These are phyloP conservation scores for Melanotaenia nigrans DNA, from an alignment of 2,797 vertebrate genomes.

Conservation along the genomic window DNA sequence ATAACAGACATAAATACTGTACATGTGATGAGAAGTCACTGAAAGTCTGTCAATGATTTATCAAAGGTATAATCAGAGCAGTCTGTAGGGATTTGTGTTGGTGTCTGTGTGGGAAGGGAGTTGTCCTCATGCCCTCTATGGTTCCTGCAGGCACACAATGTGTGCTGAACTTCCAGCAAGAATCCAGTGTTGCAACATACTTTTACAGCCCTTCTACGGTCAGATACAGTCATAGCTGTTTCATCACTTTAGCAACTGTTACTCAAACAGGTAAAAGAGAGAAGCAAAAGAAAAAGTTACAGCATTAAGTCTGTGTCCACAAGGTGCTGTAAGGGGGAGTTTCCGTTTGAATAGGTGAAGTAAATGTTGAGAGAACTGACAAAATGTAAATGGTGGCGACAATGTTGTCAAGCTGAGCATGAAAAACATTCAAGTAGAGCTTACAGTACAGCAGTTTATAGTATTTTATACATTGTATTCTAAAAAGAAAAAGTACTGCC, in stretches of 20 bases:
- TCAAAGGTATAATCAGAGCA: background rate
- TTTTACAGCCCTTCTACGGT: constrained; percentile 30
- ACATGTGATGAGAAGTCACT: constrained; percentile 35
- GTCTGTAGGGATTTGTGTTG: background rate
- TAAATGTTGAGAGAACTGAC: background rate
- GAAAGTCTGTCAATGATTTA: constrained; percentile 48
- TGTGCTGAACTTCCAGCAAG: constrained; percentile 34
- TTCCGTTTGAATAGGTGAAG: constrained; percentile 8
- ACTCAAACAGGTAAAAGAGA: constrained; percentile 10
- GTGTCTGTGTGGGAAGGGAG: background rate
- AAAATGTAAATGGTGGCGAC: background rate
- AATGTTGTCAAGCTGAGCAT: background rate
- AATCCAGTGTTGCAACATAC: constrained; percentile 65
- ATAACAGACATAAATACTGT: constrained; percentile 51
- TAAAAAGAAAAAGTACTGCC: constrained; percentile 3
- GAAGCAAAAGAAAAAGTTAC: constrained; percentile 14
- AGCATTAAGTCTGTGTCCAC: constrained; percentile 20
- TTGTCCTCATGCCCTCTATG: constrained; percentile 44
- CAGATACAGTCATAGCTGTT: constrained; percentile 46
- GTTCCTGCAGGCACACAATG: constrained; percentile 21
- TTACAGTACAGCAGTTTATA: constrained; percentile 46
- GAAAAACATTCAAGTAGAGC: constrained; percentile 17
- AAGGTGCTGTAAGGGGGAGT: background rate
- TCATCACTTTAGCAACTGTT: constrained; percentile 37
- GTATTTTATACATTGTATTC: constrained; percentile 20